Evolutionary conservation across 2,888 invertebrate species (phyloP), one percentile per base, ranked within the genome.

Genomic region (Cheilosia soror): DNA sequence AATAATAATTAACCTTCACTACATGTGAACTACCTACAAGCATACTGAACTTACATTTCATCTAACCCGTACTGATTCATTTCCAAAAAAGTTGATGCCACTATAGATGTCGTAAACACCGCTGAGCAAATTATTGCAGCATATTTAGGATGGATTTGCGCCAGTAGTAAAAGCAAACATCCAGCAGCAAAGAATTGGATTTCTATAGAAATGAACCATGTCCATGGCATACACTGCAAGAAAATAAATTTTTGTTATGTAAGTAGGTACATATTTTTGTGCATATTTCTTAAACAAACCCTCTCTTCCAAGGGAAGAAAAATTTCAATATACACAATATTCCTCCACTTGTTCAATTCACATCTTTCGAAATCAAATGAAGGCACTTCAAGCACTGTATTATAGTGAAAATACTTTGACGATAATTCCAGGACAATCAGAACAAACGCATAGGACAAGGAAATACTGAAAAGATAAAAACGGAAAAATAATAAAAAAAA

Each of bases 201-300:
- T 91, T 96, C 96, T 88, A 95, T 94, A 0, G 96, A 95, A 65
- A 96, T 92, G 90, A 96, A 96, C 96, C 96, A 96, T 77, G 96
- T 96, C 93, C 96, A 95, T 68, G 96, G 93, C 95, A 96, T 95
- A 88, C 96, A 97, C 96, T 96, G 91, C 11, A 37, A 37, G 37
- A 4, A 11, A 37, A 37, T 37, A 37, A 9, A 37, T 37, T 51
- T 5, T 15, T 15, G 25, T 60, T n/a, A 13, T 13, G 0, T 5
- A 29, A 27, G 51, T 5, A 29, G 13, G 51, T 13, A 49, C 6
- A 4, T 6, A 13, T 9, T 3, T 27, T 5, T 33, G 4, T 37
- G 11, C 37, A 29, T n/a, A 31, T n/a, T 55, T 55, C 5, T 25
- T 5, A 2, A 40, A 80, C 92, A 92, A 88, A 95, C 95, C 93